phyloP scores from a whole-genome alignment of 2,113 vertebrate species.

The human region GRCh38 chr12:15797501-15798000 shows the following conservation, averaged over 20 bases:
- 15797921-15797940: not conserved
- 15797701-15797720: not conserved
- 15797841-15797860: not conserved
- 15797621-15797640: not conserved
- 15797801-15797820: not conserved
- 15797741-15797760: not conserved
- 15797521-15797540: not conserved
- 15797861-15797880: not conserved
- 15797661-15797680: not conserved
- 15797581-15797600: not conserved
- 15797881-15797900: not conserved
- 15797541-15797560: not conserved
- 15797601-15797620: not conserved
- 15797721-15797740: not conserved
- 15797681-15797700: not conserved
- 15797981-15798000: not conserved
- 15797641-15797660: not conserved
- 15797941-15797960: not conserved
- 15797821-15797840: not conserved
- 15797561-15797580: not conserved
- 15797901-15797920: not conserved
- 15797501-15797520: not conserved
- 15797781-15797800: not conserved
- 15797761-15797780: not conserved
- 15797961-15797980: not conserved